Evolutionary conservation across 2,797 vertebrate genomes (phyloP).

Genomic region (Macrochelys suwanniensis): DNA sequence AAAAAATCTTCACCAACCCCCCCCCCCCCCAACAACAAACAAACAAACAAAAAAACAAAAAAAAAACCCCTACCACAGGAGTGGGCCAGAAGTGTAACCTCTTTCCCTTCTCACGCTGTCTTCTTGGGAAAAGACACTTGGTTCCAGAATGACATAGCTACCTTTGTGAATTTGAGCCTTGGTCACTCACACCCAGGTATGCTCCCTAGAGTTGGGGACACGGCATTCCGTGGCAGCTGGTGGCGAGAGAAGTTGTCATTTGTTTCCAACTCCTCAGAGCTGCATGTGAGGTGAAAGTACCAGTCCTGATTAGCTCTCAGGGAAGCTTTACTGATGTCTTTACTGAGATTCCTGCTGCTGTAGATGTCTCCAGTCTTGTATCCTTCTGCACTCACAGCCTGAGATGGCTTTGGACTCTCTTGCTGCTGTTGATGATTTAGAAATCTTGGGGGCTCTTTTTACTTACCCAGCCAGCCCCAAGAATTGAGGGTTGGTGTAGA

Average conservation of each 20-base stretch:
- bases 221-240: neutral
- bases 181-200: neutral
- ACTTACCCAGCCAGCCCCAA: neutral
- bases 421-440: neutral
- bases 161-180: neutral
- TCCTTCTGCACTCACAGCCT: neutral
- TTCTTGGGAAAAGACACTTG: neutral
- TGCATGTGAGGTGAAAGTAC: neutral
- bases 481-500: neutral
- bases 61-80: neutral
- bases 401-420: neutral
- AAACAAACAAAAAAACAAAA: too few species aligned
- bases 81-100: neutral
- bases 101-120: neutral
- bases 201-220: neutral
- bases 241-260: neutral
- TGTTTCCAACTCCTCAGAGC: neutral
- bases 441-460: neutral
- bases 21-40: too few species aligned
- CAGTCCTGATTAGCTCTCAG: neutral
- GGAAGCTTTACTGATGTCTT: neutral
- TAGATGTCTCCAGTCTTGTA: neutral
- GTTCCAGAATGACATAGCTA: neutral
- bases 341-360: neutral
- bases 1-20: neutral